These are phyloP conservation scores for Falco columbarius DNA, from an alignment of 2,797 vertebrate genomes.

Conservation along the genomic window DNA sequence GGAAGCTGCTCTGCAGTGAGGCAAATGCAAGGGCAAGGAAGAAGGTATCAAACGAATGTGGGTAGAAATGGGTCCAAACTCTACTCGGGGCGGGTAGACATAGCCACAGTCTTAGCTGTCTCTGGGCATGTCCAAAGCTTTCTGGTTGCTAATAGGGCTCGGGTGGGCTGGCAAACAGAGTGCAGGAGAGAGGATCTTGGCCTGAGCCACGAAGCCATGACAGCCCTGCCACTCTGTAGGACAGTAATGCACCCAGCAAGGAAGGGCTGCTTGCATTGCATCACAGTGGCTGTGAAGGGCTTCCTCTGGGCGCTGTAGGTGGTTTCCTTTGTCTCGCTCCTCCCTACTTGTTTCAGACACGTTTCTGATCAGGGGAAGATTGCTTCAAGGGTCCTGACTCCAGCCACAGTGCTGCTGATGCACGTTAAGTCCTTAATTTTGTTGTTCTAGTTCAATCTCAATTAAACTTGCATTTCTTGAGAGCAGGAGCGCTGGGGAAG, in stretches of 20 bases:
- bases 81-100: not conserved
- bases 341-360: not conserved
- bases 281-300: not conserved
- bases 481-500: not conserved
- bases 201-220: not conserved
- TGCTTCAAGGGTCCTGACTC: not conserved
- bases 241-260: not conserved
- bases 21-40: not conserved
- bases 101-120: not conserved
- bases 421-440: not conserved
- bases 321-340: not conserved
- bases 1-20: not conserved
- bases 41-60: not conserved
- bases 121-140: not conserved
- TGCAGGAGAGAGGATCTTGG: not conserved
- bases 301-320: fast-evolving
- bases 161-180: not conserved
- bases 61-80: not conserved
- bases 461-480: not conserved
- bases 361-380: not conserved
- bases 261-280: not conserved
- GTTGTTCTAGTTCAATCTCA: not conserved
- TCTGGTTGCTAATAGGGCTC: not conserved
- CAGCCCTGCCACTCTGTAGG: not conserved
- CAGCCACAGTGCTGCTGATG: not conserved